Evolutionary conservation across 2,888 invertebrate species (phyloP), one percentile per base, ranked within the genome.

Genomic region (Dyspetes luteomarginatus): DNA sequence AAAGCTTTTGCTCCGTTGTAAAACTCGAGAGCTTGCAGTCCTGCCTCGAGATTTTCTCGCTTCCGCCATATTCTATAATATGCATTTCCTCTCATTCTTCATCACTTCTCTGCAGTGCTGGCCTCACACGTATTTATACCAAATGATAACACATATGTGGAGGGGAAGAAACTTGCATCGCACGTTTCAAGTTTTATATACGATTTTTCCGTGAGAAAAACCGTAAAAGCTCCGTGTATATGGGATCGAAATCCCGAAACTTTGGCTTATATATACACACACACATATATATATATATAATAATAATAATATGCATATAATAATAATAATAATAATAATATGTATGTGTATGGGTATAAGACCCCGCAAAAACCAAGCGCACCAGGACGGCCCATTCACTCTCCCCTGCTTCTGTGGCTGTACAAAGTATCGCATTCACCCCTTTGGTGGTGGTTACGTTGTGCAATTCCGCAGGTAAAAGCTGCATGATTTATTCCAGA

Each of bases 401-500:
- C 43, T 28, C 24, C 7, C 45, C n/a, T 45, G n/a, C 45, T 17
- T 45, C 45, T 45, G 15, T 48, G 17, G 41, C 36, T 24, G 19
- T 36, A 62, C 65, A 69, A 58, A 45, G 41, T 17, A 48, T 7
- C 17, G 17, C n/a, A n/a, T 4, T 17, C 52, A 36, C 26, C 67
- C 26, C 62, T 64, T 41, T 45, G 41, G 22, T n/a, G n/a, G 43
- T 36, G 45, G 26, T 58, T 28, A 58, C 72, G 52, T 45, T 64
- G 72, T 68, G 77, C 81, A 69, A 73, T 81, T 65, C 36, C 56
- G 56, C 76, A 73, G 72, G 72, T 72, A 77, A 77, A 81, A 77
- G 64, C 68, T 68, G 55, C 56, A 68, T 73, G 62, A 85, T 85
- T 82, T 86, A 86, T 86, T 86, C 84, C 75, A 55, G 45, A 71